Conservation (phyloP, 2,797 vertebrate species). For the Eleutherodactylus coqui region DNA sequence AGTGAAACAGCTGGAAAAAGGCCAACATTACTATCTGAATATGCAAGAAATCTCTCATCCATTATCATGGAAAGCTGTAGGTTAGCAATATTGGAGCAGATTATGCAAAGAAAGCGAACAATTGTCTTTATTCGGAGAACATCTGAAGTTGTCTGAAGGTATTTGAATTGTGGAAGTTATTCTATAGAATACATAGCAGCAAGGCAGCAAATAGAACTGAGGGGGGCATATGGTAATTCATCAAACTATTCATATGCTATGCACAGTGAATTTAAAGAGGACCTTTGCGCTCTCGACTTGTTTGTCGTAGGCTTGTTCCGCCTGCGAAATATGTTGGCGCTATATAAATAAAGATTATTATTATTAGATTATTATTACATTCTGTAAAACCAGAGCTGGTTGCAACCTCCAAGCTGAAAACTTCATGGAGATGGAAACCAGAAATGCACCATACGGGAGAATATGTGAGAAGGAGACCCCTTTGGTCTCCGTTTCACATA, state of each 20-base stretch:
- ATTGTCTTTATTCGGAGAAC: constrained; percentile 28
- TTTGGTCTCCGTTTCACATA: too few species aligned
- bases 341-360: too few species aligned
- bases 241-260: background rate
- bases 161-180: background rate
- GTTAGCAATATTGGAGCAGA: constrained; percentile 3
- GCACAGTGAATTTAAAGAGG: background rate
- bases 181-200: background rate
- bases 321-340: too few species aligned
- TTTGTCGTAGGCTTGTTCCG: too few species aligned
- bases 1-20: background rate
- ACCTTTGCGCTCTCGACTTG: too few species aligned
- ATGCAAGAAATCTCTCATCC: constrained; percentile 18
- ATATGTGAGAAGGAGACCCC: too few species aligned
- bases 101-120: constrained; percentile 12
- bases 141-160: background rate
- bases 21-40: constrained; percentile 23
- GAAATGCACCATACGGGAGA: too few species aligned
- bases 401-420: too few species aligned
- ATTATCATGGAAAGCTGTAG: constrained; percentile 9
- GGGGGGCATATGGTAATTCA: background rate
- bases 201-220: background rate
- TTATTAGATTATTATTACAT: too few species aligned
- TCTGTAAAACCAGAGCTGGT: too few species aligned
- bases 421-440: too few species aligned